These are phyloP conservation scores for Sylvicola cinctus DNA, from an alignment of 2,888 invertebrate species.

Conservation along the genomic window DNA sequence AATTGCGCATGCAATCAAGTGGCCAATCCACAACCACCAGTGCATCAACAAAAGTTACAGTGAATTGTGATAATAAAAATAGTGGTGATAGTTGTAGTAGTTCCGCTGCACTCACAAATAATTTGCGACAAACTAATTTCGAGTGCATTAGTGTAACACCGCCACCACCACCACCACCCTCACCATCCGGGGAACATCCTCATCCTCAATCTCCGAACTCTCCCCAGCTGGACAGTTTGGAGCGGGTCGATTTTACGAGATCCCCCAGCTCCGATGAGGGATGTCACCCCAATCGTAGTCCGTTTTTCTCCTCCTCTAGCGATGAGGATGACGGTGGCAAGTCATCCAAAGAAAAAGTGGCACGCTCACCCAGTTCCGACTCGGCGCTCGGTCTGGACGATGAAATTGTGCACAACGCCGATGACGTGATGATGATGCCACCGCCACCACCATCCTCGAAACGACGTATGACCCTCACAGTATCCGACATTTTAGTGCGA, in stretches of 20 bases:
- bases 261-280: conserved; percentile 22
- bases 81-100: neutral
- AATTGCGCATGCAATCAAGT: neutral
- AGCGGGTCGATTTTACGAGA: conserved; percentile 10
- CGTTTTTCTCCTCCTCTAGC: conserved; percentile 17
- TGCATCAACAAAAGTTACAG: neutral
- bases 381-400: conserved; percentile 23
- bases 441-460: conserved; percentile 3
- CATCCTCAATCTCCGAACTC: neutral
- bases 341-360: conserved; percentile 14
- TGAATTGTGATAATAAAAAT: neutral
- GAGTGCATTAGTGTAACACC: no score
- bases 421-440: no score
- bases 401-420: conserved; percentile 8
- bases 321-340: conserved; percentile 11
- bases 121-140: no score
- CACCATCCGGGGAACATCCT: no score
- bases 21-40: neutral
- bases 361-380: conserved; percentile 23
- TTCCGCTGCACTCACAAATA: no score
- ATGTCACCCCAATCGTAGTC: conserved; percentile 18
- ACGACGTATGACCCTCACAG: conserved; percentile 21
- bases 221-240: neutral
- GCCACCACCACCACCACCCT: neutral
- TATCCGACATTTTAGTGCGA: conserved; percentile 22